Evolutionary conservation across 2,113 vertebrate species (phyloP).

Genomic region (Albula glossodonta): DNA sequence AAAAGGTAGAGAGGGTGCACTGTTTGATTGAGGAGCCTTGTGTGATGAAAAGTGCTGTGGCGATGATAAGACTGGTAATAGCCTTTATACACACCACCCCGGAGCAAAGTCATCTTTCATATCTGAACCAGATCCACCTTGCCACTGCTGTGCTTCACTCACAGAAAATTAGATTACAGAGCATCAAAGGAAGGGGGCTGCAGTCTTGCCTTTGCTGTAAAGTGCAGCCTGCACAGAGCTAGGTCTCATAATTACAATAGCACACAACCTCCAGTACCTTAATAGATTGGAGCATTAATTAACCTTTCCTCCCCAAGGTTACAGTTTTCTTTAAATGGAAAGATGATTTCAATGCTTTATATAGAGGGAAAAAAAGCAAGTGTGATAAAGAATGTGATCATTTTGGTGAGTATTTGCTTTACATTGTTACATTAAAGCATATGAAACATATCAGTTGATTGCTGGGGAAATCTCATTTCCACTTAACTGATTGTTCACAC

Average conservation of each 20-base stretch:
- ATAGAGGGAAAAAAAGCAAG: conserved; percentile 36
- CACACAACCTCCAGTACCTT: neutral
- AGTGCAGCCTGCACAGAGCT: conserved; percentile 7
- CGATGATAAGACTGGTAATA: neutral
- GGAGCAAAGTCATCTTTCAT: neutral
- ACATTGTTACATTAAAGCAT: neutral
- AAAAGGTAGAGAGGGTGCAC: neutral
- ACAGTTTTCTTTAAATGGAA: conserved; percentile 32
- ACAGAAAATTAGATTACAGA: neutral
- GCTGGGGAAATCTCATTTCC: neutral
- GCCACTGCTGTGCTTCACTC: neutral
- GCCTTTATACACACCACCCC: neutral
- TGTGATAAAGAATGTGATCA: conserved; percentile 20
- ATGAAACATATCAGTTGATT: neutral
- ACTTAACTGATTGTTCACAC: too few species aligned
- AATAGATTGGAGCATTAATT: conserved; percentile 34
- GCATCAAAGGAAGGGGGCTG: conserved; percentile 8
- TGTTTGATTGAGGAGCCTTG: neutral
- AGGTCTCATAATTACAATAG: conserved; percentile 28
- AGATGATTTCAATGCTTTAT: conserved; percentile 48
- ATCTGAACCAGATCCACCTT: neutral
- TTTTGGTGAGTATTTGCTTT: neutral
- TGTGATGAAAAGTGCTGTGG: neutral
- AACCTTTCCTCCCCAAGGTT: conserved; percentile 56
- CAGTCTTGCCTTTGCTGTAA: neutral